Evolutionary conservation across 2,888 invertebrate genomes (phyloP), one percentile per base, ranked within the genome.

Genomic region (Drosophila pseudotakahashii): DNA sequence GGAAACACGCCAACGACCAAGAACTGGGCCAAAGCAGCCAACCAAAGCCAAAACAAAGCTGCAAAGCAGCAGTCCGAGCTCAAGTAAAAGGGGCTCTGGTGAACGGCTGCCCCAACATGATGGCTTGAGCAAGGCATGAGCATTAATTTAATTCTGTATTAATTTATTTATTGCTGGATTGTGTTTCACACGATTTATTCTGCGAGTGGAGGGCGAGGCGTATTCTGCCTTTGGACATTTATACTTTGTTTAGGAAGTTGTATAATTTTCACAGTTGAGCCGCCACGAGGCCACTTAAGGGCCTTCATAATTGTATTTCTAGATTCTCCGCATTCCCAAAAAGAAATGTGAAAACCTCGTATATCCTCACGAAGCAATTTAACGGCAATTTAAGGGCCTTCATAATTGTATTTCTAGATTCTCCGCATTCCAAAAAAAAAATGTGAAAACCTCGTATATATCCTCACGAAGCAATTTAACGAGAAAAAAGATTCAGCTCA

Each of bases 1-100:
- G 63, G 54, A 72, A 61, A 52, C 72, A 75, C 37, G 59, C 59
- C 63, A 79, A 51, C 57, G 76, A 74, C 77, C 75, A 79, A 89
- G 89, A 89, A 89, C 86, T 88, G 74, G 89, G 81, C 76, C 85
- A 75, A 78, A 62, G 60, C 78, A 82, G 50, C 71, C 81, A 57
- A 81, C 71, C 84, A 78, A 67, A 67, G 55, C 69, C 44, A 64
- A 64, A 53, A 67, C 39, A 52, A 39, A 52, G 19, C 19, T 30
- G n/a, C n/a, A 55, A 55, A 39, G 42, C 26, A 42, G 19, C 34
- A 52, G 37, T 2, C 39, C 11, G n/a, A 41, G 44, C 45, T 16
- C n/a, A 16, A 69, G 59, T 70, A 62, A 64, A 44, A 51, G 57
- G 47, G 47, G 39, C 63, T 51, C 41, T 53, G 19, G 61, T 58